Percentiles rank a stretch among this genome's conserved stretches.
Evolutionary conservation across 2,797 vertebrate genomes (phyloP).

Genomic region (Thamnophis elegans): DNA sequence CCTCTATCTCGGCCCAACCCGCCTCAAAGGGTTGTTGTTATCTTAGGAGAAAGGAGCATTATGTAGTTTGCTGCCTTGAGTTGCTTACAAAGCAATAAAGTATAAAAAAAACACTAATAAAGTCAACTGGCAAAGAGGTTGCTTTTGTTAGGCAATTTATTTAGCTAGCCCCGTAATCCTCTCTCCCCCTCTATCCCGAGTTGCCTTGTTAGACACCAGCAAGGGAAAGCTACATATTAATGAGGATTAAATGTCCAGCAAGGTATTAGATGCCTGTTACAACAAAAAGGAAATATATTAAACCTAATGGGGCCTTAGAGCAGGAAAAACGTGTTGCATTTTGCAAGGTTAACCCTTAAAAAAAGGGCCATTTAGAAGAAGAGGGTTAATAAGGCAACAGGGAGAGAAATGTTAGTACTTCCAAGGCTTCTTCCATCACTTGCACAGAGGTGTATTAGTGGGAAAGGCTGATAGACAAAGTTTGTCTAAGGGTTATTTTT

Average conservation of each 20-base stretch:
- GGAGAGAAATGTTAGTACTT: background rate
- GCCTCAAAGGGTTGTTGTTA: background rate
- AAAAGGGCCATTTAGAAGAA: background rate
- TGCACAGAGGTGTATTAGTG: background rate
- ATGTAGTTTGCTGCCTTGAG: too few species aligned
- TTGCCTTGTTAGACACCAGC: background rate
- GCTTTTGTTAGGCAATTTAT: background rate
- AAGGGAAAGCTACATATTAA: background rate
- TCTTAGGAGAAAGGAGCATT: too few species aligned
- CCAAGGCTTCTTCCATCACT: background rate
- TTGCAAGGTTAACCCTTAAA: background rate
- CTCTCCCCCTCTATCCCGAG: background rate
- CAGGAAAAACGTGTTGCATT: background rate
- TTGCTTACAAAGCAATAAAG: too few species aligned
- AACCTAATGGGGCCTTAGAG: background rate
- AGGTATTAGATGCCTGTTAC: background rate
- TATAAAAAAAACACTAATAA: too few species aligned
- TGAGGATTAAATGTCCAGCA: background rate
- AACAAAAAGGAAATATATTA: background rate
- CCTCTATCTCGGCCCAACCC: background rate
- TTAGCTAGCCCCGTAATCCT: background rate
- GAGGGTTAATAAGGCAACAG: background rate
- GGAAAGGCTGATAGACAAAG: background rate
- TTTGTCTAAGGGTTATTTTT: background rate
- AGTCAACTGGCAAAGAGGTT: background rate